A percentile compares a stretch with the other conserved stretches of the same genome.
phyloP scores from a whole-genome alignment of 2,113 vertebrate species.

The Toxotes chatareus region DNA sequence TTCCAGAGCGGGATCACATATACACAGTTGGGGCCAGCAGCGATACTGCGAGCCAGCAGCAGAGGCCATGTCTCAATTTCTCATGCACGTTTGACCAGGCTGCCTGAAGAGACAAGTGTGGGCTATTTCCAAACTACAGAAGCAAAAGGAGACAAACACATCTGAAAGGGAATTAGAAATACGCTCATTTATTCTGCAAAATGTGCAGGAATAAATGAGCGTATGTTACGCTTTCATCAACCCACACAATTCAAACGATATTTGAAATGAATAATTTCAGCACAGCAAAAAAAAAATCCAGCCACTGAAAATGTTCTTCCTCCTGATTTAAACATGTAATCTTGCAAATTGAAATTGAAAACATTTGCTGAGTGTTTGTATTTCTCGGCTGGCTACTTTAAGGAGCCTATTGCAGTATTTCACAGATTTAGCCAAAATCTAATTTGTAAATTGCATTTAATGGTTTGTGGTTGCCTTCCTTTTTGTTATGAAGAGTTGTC shows the following conservation, averaged over 20 bases:
- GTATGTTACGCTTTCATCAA: background rate
- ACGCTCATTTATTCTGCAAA: background rate
- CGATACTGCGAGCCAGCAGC: constrained; percentile 64
- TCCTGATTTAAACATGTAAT: constrained; percentile 53
- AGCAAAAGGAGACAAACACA: constrained; percentile 38
- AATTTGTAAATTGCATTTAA: constrained; percentile 80
- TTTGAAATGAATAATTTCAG: constrained; percentile 25
- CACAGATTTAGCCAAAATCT: constrained; percentile 73
- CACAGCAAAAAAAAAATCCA: background rate
- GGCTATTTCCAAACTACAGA: constrained; percentile 41
- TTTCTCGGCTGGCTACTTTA: constrained; percentile 55
- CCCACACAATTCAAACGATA: background rate
- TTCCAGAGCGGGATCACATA: constrained; percentile 82
- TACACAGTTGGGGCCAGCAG: constrained; percentile 73
- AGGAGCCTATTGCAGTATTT: constrained; percentile 61
- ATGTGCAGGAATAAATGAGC: background rate
- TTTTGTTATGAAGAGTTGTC: constrained; percentile 79
- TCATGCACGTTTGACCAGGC: constrained; percentile 72
- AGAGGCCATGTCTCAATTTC: constrained; percentile 75
- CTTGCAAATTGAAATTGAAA: constrained; percentile 65
- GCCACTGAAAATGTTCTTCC: constrained; percentile 10
- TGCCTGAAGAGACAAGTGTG: constrained; percentile 65
- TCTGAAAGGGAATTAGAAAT: constrained; percentile 29
- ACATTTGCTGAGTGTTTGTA: constrained; percentile 66
- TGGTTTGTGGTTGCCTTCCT: constrained; percentile 73